Base-by-base conservation (phyloP, 2,797 vertebrate species). In the Onychomys arenicola region DNA sequence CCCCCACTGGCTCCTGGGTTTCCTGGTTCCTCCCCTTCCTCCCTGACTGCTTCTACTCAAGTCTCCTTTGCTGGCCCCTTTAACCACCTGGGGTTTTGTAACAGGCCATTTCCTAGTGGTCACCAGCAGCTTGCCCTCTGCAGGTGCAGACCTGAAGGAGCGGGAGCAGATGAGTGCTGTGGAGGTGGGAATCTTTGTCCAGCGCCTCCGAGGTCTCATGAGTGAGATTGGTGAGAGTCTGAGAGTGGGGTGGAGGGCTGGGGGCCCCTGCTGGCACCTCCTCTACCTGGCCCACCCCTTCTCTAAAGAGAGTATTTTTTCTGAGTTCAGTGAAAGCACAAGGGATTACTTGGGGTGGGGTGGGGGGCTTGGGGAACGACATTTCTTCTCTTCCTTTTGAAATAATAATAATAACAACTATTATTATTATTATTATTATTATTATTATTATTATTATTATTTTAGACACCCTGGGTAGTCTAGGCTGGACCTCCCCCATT, bases 131-230 rank as follows among this genome's bases (percentile, higher is more conserved):
- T 90, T 19, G 40, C 21, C 55, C n/a, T 76, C 10, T 89, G 90
- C 95, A 99, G 99, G 99, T 85, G 99, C 99, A 19, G 99, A 99
- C 97, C 98, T 99, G 96, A 99, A 99, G 97, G 99, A 99, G 93
- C 98, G 99, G 91, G 99, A 99, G 6, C 93, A 98, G 97, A 99
- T 99, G 99, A 98, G 98, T 76, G 98, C 99, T 95, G 25, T 97
- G 0, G 99, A 99, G 98, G 99, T 99, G 8, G 99, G 99, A 73
- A 97, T 98, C 92, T 99, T 99, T 96, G 99, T 99, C 86, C 99
- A 99, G 80, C 96, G 98, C 96, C 99, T 99, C 90, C 99, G 99
- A 93, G 99, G 98, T 59, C 98, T 99, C 96, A 99, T 99, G 99
- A 99, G 98, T 98, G 99, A 99, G 92, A 99, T 99, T 61, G 99